Base-by-base conservation (phyloP, 2,113 vertebrate species). In the Elephas maximus region DNA sequence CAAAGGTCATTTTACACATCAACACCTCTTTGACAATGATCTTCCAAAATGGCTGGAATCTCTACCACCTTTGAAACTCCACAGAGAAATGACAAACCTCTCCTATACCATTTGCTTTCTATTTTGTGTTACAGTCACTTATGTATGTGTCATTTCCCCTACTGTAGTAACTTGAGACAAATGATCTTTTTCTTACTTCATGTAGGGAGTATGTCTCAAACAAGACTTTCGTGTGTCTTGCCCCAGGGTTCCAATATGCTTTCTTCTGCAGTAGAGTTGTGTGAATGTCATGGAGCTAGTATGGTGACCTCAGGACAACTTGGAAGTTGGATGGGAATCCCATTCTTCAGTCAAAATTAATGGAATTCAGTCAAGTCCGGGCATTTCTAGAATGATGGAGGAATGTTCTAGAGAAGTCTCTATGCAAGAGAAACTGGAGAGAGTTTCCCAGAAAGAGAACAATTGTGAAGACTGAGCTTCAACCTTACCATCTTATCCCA, bases 21-120 rank as follows among this genome's bases (percentile, higher is more conserved):
- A 23, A 28, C 44, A 86, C 86, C 24, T 67, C 69, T 91, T 12
- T 57, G 45, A 53, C 3, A 62, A 37, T 85, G 53, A 81, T 91
- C 28, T 33, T 88, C 17, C 45, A 81, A 78, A 7, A 81, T 51
- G 28, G 44, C 8, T 18, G 15, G 41, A 65, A 69, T 90, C 57
- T 89, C 41, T 97, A 37, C n/a, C 57, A 88, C 45, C 2, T 77
- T 85, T 84, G 85, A 82, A 92, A 92, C n/a, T 57, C 24, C 86
- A 41, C 3, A 74, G 33, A 90, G 23, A 96, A 95, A 81, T 41
- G 20, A 85, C 53, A 82, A 14, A 88, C 9, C 14, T 57, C 20
- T 84, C 44, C 8, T 53, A 37, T 6, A 95, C 44, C 2, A 77
- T 60, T n/a, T 44, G 33, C 48, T 76, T 24, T 67, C 45, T 87